Conservation (phyloP, 1,140 invertebrate species). For the Drosophila athabasca region DNA sequence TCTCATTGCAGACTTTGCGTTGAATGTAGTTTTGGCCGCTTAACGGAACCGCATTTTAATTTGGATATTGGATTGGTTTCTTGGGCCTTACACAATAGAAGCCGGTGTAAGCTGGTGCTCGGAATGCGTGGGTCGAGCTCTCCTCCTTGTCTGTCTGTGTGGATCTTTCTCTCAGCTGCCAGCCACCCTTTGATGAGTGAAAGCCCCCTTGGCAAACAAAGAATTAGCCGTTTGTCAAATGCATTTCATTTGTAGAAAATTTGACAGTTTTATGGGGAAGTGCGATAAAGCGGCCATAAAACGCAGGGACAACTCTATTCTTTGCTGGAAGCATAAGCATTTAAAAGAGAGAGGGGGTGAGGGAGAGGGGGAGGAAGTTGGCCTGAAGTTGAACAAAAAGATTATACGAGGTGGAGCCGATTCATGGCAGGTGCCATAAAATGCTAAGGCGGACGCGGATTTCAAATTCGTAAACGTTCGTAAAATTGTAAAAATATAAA, state of each 20-base stretch:
- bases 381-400: conserved; percentile 8
- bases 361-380: too few species aligned
- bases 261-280: conserved; percentile 50
- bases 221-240: conserved; percentile 44
- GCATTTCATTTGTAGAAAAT: conserved; percentile 52
- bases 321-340: neutral
- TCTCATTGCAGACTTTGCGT: too few species aligned
- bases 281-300: conserved; percentile 46
- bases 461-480: conserved; percentile 12
- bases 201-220: conserved; percentile 6
- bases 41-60: too few species aligned
- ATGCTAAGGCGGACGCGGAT: conserved; percentile 19
- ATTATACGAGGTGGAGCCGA: conserved; percentile 35
- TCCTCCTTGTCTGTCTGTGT: too few species aligned
- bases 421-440: conserved; percentile 46
- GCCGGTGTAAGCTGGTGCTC: too few species aligned
- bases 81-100: too few species aligned
- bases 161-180: too few species aligned
- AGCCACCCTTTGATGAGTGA: too few species aligned
- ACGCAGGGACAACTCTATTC: conserved; percentile 49
- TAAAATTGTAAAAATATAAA: conserved; percentile 12
- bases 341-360: too few species aligned
- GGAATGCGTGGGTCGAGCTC: too few species aligned
- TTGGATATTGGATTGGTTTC: too few species aligned
- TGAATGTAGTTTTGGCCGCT: too few species aligned